Conservation (phyloP, 2,113 vertebrate genomes). For the Opisthocomus hoazin region DNA sequence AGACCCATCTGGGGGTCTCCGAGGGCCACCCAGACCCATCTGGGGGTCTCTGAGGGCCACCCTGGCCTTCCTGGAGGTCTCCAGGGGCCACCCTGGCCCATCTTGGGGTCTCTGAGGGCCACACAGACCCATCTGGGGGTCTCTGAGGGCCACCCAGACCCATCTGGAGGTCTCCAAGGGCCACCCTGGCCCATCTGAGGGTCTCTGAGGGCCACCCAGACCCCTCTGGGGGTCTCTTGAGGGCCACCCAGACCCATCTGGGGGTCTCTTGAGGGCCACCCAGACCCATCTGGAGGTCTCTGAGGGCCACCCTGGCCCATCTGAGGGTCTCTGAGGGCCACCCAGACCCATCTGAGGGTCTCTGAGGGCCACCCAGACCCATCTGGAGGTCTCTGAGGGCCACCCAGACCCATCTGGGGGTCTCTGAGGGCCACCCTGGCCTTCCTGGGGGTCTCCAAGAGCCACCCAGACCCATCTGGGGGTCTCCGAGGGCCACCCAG, state of each 20-base stretch:
- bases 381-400: not conserved
- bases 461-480: accelerated
- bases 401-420: no score
- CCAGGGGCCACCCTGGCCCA: not conserved
- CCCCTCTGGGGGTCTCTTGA: no score
- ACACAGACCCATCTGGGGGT: not conserved
- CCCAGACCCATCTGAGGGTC: no score
- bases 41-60: not conserved
- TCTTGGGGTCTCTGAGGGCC: no score
- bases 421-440: not conserved
- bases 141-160: not conserved
- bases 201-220: not conserved
- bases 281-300: not conserved
- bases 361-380: no score
- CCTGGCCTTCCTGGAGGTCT: no score
- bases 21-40: no score
- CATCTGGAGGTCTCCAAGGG: no score
- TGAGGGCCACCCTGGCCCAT: not conserved
- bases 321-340: no score
- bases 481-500: not conserved
- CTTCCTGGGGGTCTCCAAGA: no score
- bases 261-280: no score
- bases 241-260: not conserved
- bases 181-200: accelerated
- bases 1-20: no score